phyloP scores from a whole-genome alignment of 1,140 invertebrate genomes.

The Drosophila takahashii region DNA sequence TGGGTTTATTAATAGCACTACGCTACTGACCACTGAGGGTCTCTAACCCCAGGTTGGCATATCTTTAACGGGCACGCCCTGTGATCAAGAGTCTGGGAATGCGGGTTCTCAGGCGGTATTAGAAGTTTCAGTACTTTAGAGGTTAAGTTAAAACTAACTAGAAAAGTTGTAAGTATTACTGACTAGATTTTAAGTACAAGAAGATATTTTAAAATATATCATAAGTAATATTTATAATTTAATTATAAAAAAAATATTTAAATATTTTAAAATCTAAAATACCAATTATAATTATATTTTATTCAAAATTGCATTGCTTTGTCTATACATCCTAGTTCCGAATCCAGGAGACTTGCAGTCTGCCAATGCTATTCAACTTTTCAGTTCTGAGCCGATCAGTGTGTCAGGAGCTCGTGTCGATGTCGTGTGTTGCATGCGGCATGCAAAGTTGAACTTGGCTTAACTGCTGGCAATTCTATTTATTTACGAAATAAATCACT shows the following conservation, averaged over 20 bases:
- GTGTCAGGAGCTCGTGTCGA: conserved; percentile 47
- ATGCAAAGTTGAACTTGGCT: conserved; percentile 64
- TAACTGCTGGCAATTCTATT: conserved; percentile 79
- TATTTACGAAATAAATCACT: conserved; percentile 83
- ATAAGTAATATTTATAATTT: no score
- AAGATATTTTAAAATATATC: no score
- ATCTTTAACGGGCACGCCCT: conserved; percentile 17
- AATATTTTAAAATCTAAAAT: not conserved
- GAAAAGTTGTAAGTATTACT: no score
- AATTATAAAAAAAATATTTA: no score
- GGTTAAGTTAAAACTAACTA: not conserved
- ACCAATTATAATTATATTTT: not conserved
- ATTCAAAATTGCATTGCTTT: no score
- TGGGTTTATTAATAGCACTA: conserved; percentile 68
- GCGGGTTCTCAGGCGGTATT: not conserved
- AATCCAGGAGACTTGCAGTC: not conserved
- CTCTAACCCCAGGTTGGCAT: conserved; percentile 9
- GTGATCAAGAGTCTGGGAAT: conserved; percentile 11
- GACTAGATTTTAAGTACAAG: no score
- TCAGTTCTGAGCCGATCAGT: conserved; percentile 29
- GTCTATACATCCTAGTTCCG: not conserved
- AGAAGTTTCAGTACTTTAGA: not conserved
- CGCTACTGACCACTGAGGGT: conserved; percentile 38
- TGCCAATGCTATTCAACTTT: conserved; percentile 7
- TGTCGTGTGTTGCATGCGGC: conserved; percentile 63